phyloP scores from a whole-genome alignment of 2,113 vertebrate genomes.

The Xenopus laevis region DNA sequence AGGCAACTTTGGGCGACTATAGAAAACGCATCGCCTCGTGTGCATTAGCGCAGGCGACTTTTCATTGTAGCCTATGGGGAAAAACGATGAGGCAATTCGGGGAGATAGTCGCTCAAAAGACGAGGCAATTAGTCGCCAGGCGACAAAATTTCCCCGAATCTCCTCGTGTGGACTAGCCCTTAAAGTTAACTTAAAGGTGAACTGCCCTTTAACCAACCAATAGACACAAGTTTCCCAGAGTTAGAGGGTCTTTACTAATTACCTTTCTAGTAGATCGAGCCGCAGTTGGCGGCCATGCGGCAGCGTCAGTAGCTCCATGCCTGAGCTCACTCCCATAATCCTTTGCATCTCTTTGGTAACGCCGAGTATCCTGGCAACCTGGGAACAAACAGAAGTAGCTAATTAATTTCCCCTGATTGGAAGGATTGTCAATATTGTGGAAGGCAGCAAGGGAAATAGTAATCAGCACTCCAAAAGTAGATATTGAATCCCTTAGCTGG shows the following conservation, averaged over 20 bases:
- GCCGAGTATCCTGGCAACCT: conserved; percentile 94
- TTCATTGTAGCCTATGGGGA: too few relatives aligned
- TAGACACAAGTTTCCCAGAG: neutral
- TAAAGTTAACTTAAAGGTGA: too few relatives aligned
- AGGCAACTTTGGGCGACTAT: too few relatives aligned
- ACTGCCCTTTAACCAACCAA: too few relatives aligned
- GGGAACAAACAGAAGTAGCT: conserved; percentile 52
- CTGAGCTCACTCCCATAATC: conserved; percentile 95
- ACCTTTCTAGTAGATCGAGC: conserved; percentile 95
- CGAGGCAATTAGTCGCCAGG: too few relatives aligned
- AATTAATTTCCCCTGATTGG: conserved; percentile 56
- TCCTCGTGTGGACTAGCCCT: too few relatives aligned
- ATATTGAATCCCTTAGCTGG: neutral
- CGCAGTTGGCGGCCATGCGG: conserved; percentile 95
- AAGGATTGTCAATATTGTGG: conserved; percentile 24
- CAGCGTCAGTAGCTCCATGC: conserved; percentile 92
- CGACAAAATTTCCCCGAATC: too few relatives aligned
- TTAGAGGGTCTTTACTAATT: conserved; percentile 21
- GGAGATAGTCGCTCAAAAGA: too few relatives aligned
- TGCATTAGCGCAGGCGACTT: too few relatives aligned
- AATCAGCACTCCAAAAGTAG: neutral
- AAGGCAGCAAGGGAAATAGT: neutral
- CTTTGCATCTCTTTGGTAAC: conserved; percentile 87
- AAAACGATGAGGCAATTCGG: too few relatives aligned
- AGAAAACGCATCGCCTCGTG: too few relatives aligned